A percentile compares a stretch with the other conserved stretches of the same genome.
Evolutionary conservation across 2,797 vertebrate genomes (phyloP).

Genomic region (Bufotes viridis): DNA sequence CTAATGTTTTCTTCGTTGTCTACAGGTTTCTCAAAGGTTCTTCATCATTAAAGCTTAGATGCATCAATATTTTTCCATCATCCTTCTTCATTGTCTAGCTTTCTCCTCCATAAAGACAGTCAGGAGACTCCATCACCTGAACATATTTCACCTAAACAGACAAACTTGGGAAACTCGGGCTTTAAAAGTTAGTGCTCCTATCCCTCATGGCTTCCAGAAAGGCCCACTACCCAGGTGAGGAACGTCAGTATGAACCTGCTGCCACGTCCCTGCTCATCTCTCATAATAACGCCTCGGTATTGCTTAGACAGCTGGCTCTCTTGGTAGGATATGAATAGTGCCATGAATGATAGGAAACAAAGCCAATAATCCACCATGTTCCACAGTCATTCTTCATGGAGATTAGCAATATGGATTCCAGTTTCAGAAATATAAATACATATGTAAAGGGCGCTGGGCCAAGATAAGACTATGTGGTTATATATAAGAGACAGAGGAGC

Average conservation of each 20-base stretch:
- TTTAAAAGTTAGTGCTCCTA: neutral
- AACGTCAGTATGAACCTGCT: no score
- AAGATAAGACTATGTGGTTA: neutral
- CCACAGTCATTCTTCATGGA: neutral
- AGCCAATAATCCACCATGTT: neutral
- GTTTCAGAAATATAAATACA: neutral
- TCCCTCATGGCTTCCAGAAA: neutral
- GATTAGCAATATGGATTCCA: neutral
- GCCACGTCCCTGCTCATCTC: neutral
- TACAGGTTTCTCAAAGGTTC: no score
- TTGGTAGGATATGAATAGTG: neutral
- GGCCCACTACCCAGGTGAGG: neutral
- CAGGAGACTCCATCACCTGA: no score
- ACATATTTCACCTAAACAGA: no score
- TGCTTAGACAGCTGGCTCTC: slow-evolving; percentile 13
- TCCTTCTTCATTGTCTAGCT: neutral
- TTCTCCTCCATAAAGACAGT: neutral
- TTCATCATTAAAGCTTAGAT: no score
- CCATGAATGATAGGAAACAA: neutral
- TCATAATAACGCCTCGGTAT: neutral
- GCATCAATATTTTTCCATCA: neutral
- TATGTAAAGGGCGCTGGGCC: neutral
- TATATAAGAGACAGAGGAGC: neutral
- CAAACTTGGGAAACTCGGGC: neutral
- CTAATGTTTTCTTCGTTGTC: no score